Conservation (phyloP, 1,140 invertebrate species). For the Platyscapa corneri region DNA sequence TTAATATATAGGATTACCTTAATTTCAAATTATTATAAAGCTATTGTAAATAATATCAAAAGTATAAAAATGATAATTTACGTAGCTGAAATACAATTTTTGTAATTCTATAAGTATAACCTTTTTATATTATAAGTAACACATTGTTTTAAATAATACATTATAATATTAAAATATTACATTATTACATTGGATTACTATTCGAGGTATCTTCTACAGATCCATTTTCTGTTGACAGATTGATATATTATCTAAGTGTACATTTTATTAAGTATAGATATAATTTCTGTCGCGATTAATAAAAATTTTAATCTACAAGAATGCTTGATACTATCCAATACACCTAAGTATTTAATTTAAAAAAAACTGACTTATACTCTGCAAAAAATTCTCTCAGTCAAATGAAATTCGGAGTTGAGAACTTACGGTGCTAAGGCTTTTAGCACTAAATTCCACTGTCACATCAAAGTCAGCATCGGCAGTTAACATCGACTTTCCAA, state of each 20-base stretch:
- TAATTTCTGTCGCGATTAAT: neutral
- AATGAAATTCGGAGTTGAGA: neutral
- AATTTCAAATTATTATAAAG: too few relatives aligned
- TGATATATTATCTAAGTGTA: neutral
- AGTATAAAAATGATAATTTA: too few relatives aligned
- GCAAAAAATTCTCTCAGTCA: neutral
- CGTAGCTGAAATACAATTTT: too few relatives aligned
- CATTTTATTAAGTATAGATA: neutral
- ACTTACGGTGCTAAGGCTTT: neutral
- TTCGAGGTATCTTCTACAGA: neutral
- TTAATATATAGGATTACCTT: too few relatives aligned
- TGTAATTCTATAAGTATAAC: too few relatives aligned
- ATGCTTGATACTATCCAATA: neutral
- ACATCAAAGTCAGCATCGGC: slow-evolving; percentile 2
- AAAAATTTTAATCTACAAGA: neutral
- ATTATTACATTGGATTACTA: neutral
- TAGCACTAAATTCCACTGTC: neutral
- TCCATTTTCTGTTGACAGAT: neutral
- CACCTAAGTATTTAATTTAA: neutral
- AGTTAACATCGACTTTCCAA: neutral
- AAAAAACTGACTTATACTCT: neutral
- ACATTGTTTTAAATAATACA: too few relatives aligned
- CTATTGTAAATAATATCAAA: too few relatives aligned
- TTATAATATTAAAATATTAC: neutral
- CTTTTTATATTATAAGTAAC: too few relatives aligned